Base-by-base conservation (phyloP, 2,888 invertebrate species). In the Acrocyrtus sp. region DNA sequence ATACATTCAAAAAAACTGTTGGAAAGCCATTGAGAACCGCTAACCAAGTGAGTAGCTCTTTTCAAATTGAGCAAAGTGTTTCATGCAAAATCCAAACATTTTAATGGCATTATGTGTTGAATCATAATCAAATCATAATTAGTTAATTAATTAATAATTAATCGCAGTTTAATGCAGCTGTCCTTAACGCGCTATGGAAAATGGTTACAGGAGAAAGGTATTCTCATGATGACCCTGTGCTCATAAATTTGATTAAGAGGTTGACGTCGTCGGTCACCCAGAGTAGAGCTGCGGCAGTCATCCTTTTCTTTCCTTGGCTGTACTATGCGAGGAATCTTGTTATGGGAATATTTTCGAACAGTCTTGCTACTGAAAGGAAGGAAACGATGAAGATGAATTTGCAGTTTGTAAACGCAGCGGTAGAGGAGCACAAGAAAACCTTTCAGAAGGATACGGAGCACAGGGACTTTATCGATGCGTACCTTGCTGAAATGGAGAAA, bases 391-490 rank as follows among this genome's bases (percentile, higher is more conserved):
- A 54, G 10, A 74, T 41, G 15, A 61, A 72, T 3, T 43, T 66
- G 24, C 50, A 27, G 2, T 72, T 80, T 48, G 78, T 80, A n/a
- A 61, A 60, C 1, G 60, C 70, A 2, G 62, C 61, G 8, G 75
- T 80, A 15, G 22, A 72, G 5, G 68, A 75, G 3, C 80, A 80
- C 54, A 53, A 76, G 43, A 50, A 66, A 0, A 70, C 78, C 26
- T 76, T 75, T 39, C 77, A 77, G 39, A 63, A 60, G 15, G 65
- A 73, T 15, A 66, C 72, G 2, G 63, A 48, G 3, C 74, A 75
- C 0, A 29, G 79, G 29, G 80, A 80, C 58, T 80, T 79, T 41
- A 76, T 80, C 41, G 80, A 80, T 58, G 74, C 74, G 21, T 80
- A 79, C 47, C 41, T 79, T 12, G 58, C 56, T 0, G 76, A 80